A percentile compares a stretch with the other conserved stretches of the same genome.
These are phyloP conservation scores for Hypomesus transpacificus DNA, from an alignment of 2,113 vertebrate species.

Conservation along the genomic window DNA sequence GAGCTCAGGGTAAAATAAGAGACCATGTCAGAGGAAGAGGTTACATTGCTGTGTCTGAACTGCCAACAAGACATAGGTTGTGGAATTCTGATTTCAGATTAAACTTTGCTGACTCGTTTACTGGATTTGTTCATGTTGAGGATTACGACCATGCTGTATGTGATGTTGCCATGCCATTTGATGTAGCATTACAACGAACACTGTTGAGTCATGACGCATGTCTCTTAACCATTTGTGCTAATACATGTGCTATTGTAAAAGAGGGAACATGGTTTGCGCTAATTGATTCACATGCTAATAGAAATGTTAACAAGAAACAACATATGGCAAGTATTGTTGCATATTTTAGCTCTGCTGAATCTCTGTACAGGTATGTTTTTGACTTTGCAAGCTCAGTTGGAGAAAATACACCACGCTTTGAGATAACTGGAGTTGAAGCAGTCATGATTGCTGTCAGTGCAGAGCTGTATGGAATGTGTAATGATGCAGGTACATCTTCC, in stretches of 20 bases:
- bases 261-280: conserved; percentile 6
- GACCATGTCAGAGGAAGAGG: too few species aligned
- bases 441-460: too few species aligned
- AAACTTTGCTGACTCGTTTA: too few species aligned
- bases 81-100: too few species aligned
- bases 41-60: too few species aligned
- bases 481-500: too few species aligned
- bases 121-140: conserved; percentile 6
- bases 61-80: too few species aligned
- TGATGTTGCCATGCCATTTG: conserved; percentile 11
- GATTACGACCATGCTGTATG: not conserved
- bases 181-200: conserved; percentile 9
- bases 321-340: not conserved
- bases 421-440: too few species aligned
- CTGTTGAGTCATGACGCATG: conserved; percentile 6
- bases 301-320: not conserved
- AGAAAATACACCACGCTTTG: too few species aligned
- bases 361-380: not conserved
- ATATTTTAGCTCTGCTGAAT: not conserved
- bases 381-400: too few species aligned
- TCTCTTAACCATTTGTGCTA: conserved; percentile 16
- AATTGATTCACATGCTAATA: conserved; percentile 10
- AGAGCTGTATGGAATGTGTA: too few species aligned
- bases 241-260: conserved; percentile 13
- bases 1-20: too few species aligned